Base-by-base conservation (phyloP, 2,797 vertebrate genomes). In the Gastrophryne carolinensis region DNA sequence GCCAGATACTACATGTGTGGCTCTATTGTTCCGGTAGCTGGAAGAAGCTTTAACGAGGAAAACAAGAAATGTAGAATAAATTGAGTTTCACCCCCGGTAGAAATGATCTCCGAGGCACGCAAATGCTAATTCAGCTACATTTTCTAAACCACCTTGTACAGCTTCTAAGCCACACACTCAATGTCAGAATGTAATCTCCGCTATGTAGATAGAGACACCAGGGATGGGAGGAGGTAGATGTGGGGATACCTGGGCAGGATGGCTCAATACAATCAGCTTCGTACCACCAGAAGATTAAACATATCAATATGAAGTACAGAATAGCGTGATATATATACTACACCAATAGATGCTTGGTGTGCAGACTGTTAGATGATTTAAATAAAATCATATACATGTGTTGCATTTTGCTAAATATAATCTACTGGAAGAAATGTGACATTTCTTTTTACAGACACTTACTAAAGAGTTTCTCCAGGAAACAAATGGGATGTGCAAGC, bases 1-100 rank as follows among this genome's bases (percentile, higher is more conserved):
- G 62, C 72, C 62, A 75, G 67, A 64, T 66, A 19, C 29, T 44
- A 75, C 62, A 64, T 41, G 53, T 75, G 63, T 75, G 72, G 62
- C 35, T 34, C 32, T 57, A 67, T 66, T 75, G 61, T 66, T 58
- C 50, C 39, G 27, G 50, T 58, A 54, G 53, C 30, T 75, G 17
- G 21, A 52, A 24, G 58, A 72, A 63, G 47, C 47, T 53, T 58
- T 58, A 19, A 7, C 3, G 15, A 21, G 7, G 24, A 53, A 57
- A 64, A n/a, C 27, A 17, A 71, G 15, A 47, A 61, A 50, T 64
- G 13, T 15, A 11, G 49, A 65, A 65, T 65, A 65, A 15, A 49
- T 75, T 75, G 41, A 49, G 47, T 49, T 60, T 60, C 63, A 53
- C 32, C 39, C 15, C 50, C 29, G 34, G 63, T 29, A 75, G 56